Conservation (phyloP, 2,888 invertebrate genomes). For the Drosophila prostipennis region DNA sequence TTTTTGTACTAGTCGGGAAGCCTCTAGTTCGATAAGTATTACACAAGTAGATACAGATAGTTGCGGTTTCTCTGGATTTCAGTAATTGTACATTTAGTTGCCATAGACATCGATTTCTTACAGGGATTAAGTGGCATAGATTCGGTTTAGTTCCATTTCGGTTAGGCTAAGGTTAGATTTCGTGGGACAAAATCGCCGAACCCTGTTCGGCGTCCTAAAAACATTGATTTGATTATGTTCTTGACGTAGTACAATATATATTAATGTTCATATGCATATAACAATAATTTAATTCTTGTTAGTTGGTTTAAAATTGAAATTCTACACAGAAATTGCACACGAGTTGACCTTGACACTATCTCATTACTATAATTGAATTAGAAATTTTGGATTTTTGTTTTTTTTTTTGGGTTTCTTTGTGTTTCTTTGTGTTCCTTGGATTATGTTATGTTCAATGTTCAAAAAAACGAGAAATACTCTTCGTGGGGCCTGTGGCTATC, state of each 20-base stretch:
- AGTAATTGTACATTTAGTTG: constrained; percentile 52
- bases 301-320: constrained; percentile 51
- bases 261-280: constrained; percentile 44
- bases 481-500: constrained; percentile 26
- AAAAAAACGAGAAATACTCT: constrained; percentile 38
- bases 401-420: background rate
- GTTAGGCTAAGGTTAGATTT: constrained; percentile 8
- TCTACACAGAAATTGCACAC: constrained; percentile 69
- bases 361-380: constrained; percentile 43
- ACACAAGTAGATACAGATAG: constrained; percentile 63
- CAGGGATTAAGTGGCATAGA: constrained; percentile 42
- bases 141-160: constrained; percentile 44
- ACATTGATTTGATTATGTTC: constrained; percentile 74
- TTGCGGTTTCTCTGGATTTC: constrained; percentile 42
- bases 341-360: constrained; percentile 51
- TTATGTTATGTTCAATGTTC: constrained; percentile 31
- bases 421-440: constrained; percentile 11
- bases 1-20: constrained; percentile 75
- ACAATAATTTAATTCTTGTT: constrained; percentile 41
- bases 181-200: constrained; percentile 49
- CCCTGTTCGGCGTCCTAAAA: constrained; percentile 55
- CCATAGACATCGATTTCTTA: constrained; percentile 58
- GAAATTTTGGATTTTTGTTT: constrained; percentile 15
- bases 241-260: constrained; percentile 21
- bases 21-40: constrained; percentile 70